Evolutionary conservation across 2,113 vertebrate genomes (phyloP), one percentile per base, ranked within the genome.

Genomic region (Solea senegalensis): DNA sequence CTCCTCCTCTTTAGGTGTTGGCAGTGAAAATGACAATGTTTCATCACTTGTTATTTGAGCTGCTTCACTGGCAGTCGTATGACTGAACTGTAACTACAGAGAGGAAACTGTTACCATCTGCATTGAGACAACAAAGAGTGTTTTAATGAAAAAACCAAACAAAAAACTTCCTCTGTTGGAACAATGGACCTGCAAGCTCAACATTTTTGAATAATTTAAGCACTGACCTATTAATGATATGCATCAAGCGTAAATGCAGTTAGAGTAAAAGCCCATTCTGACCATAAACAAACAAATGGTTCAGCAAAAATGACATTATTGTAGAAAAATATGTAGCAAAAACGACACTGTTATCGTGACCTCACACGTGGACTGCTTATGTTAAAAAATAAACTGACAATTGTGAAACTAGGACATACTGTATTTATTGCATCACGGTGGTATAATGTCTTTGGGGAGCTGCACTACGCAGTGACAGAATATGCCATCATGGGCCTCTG

Each of bases 31-130:
- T 86, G 81, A 85, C 78, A 85, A 50, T 16, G 57, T 88, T 87
- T 87, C 81, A 87, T 87, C 87, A 74, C 62, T 78, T 76, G 54
- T 60, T 79, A 80, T 83, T 84, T 85, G 79, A 87, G 81, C 60
- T 70, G 72, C 67, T 58, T 69, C 66, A 78, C 46, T 78, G 57
- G 75, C 65, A 74, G 73, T 65, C 61, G 80, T 71, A 57, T 65
- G 53, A 8, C 56, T 76, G 62, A 8, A 64, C 67, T 78, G 49
- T 56, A 55, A 51, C 63, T 62, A 69, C n/a, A 46, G 60, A 75
- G 63, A 69, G 45, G 8, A 21, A 43, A 69, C 21, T 40, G 34
- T 65, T 52, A 83, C 77, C 26, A 13, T 74, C 44, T 8, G 11
- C 26, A 50, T 48, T 4, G 34, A 51, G 51, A 81, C 65, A 21